Evolutionary conservation across 2,797 vertebrate species (phyloP).

Genomic region (Pterois miles): DNA sequence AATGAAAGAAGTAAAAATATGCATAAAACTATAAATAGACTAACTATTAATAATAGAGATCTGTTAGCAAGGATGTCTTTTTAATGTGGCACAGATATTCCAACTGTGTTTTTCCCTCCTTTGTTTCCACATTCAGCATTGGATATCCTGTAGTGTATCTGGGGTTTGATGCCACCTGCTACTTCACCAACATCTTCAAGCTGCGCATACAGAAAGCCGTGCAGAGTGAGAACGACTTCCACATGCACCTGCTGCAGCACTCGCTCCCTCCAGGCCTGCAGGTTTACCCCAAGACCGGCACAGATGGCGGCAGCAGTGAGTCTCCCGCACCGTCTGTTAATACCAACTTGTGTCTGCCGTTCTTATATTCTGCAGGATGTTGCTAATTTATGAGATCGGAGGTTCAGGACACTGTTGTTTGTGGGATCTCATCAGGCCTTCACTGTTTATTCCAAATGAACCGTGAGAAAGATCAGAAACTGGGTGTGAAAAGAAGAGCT

Average conservation of each 20-base stretch:
- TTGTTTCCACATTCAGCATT: slow-evolving; percentile 71
- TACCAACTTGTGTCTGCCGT: neutral
- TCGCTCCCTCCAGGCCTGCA: slow-evolving; percentile 84
- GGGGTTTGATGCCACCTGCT: slow-evolving; percentile 88
- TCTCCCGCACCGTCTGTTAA: slow-evolving; percentile 18
- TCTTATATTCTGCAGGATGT: slow-evolving; percentile 5
- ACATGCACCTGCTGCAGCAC: slow-evolving; percentile 85
- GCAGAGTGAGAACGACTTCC: slow-evolving; percentile 83
- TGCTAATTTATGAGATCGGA: neutral
- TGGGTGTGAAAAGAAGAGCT: neutral
- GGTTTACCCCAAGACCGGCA: slow-evolving; percentile 80
- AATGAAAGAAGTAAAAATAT: neutral
- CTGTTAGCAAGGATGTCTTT: neutral
- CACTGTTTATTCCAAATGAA: neutral
- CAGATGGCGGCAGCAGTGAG: slow-evolving; percentile 76
- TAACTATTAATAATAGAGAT: neutral
- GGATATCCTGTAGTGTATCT: slow-evolving; percentile 87
- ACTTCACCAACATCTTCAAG: slow-evolving; percentile 87
- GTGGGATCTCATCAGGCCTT: neutral
- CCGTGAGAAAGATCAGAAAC: neutral
- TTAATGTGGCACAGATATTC: neutral
- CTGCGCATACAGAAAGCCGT: slow-evolving; percentile 84
- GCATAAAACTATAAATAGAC: neutral
- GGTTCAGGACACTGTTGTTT: neutral
- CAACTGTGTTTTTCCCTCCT: neutral